These are phyloP conservation scores for Pristionchus maxplancki DNA, from an alignment of 2,888 invertebrate species.

Conservation along the genomic window DNA sequence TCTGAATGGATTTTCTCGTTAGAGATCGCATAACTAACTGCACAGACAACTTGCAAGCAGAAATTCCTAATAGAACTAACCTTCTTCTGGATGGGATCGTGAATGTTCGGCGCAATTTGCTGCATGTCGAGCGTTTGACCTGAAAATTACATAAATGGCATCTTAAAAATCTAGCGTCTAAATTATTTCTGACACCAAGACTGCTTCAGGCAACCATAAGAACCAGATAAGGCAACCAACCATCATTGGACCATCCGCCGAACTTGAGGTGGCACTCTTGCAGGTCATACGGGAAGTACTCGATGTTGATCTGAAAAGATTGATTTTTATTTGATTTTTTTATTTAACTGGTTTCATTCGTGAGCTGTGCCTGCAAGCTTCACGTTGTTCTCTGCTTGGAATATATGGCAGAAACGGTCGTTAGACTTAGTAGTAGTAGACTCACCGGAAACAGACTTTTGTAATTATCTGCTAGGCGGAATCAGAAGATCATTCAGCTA, in stretches of 20 bases:
- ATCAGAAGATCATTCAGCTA: no score
- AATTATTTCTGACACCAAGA: no score
- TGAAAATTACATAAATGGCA: no score
- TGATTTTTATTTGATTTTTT: background rate
- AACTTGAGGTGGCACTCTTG: conserved; percentile 69
- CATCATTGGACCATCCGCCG: conserved; percentile 94
- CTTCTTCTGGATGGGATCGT: conserved; percentile 54
- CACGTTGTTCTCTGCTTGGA: no score
- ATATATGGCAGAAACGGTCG: no score
- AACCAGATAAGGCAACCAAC: no score
- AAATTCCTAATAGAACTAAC: no score
- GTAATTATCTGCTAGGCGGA: no score
- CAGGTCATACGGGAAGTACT: conserved; percentile 76
- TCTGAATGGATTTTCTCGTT: conserved; percentile 20
- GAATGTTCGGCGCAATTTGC: conserved; percentile 64
- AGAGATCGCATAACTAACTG: background rate
- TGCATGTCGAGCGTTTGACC: conserved; percentile 66
- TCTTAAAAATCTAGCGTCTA: background rate
- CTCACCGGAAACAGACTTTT: no score
- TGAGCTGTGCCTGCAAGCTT: conserved; percentile 72
- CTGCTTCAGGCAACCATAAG: no score
- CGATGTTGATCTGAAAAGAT: conserved; percentile 77
- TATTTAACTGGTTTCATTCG: conserved; percentile 53
- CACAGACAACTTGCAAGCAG: no score
- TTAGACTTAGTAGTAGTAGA: no score